Conservation (phyloP, 2,888 invertebrate genomes). For the Buathra laborator region DNA sequence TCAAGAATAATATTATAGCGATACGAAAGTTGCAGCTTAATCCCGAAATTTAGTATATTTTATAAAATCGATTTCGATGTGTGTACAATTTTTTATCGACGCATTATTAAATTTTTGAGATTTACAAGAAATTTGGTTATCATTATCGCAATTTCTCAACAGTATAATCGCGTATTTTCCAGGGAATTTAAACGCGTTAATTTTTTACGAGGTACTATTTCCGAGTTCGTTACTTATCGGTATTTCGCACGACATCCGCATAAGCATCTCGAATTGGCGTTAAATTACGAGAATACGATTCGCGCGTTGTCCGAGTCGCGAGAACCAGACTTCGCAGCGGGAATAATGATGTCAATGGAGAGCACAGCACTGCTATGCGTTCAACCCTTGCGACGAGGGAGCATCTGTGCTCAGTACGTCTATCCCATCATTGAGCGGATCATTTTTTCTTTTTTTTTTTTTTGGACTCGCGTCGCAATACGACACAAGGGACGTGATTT, state of each 20-base stretch:
- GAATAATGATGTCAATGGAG: conserved; percentile 83
- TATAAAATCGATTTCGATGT: too few relatives aligned
- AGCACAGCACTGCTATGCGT: conserved; percentile 71
- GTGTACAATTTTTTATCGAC: too few relatives aligned
- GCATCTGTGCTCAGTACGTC: conserved; percentile 76
- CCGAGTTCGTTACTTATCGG: not conserved
- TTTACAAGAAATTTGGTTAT: too few relatives aligned
- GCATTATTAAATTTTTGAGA: too few relatives aligned
- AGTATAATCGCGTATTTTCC: too few relatives aligned
- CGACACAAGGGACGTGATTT: conserved; percentile 65
- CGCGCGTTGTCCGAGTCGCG: conserved; percentile 3
- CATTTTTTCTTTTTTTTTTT: conserved; percentile 66
- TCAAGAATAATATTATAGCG: not conserved
- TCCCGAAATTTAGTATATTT: too few relatives aligned
- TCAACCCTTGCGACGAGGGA: conserved; percentile 73
- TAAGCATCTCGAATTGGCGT: not conserved
- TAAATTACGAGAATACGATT: conserved; percentile 9
- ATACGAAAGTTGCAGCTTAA: too few relatives aligned
- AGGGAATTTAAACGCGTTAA: not conserved
- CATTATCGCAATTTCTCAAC: too few relatives aligned
- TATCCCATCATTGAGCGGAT: conserved; percentile 67
- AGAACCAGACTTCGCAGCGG: conserved; percentile 44
- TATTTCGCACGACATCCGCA: not conserved
- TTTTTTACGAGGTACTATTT: not conserved
- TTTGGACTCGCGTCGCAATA: conserved; percentile 59